Percentiles rank a stretch among this genome's conserved stretches.
phyloP scores from a whole-genome alignment of 92 coral and sea anemone genomes.

The Palythoa grandis region DNA sequence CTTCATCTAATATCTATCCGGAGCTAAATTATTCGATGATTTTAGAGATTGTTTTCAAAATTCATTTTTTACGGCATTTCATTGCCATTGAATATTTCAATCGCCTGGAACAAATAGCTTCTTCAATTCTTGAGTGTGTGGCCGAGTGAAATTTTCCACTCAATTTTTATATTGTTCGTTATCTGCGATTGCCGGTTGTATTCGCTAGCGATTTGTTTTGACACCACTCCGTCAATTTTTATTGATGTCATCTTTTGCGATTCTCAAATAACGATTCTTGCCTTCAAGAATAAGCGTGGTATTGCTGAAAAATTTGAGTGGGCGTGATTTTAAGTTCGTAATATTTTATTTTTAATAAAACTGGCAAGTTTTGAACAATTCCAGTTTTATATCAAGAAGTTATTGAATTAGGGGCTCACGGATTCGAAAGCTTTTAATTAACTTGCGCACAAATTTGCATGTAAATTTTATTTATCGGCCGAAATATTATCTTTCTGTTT shows the following conservation, averaged over 20 bases:
- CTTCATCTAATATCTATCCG: constrained; percentile 43
- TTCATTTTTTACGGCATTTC: constrained; percentile 36
- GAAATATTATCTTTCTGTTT: constrained; percentile 50
- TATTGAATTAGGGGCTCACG: constrained; percentile 72
- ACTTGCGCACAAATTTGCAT: constrained; percentile 83
- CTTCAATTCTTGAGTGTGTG: background rate
- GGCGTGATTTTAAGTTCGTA: constrained; percentile 38
- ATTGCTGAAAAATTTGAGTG: constrained; percentile 16
- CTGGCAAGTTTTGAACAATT: constrained; percentile 37
- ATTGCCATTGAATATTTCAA: background rate
- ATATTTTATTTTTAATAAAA: constrained; percentile 50
- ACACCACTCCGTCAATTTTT: constrained; percentile 40
- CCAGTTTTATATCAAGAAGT: constrained; percentile 57
- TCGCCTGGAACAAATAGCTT: constrained; percentile 1
- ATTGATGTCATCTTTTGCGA: constrained; percentile 30
- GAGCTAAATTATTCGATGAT: constrained; percentile 35
- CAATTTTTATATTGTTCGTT: constrained; percentile 15
- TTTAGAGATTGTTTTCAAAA: constrained; percentile 41
- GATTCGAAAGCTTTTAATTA: constrained; percentile 73
- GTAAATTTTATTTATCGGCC: constrained; percentile 58
- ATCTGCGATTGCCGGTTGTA: constrained; percentile 26
- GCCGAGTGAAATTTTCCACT: constrained; percentile 18
- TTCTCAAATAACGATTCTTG: constrained; percentile 21
- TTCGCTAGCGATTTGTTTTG: constrained; percentile 43
- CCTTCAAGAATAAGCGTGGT: background rate